These are phyloP conservation scores for Microchirus variegatus DNA, from an alignment of 2,797 vertebrate genomes.

Conservation along the genomic window DNA sequence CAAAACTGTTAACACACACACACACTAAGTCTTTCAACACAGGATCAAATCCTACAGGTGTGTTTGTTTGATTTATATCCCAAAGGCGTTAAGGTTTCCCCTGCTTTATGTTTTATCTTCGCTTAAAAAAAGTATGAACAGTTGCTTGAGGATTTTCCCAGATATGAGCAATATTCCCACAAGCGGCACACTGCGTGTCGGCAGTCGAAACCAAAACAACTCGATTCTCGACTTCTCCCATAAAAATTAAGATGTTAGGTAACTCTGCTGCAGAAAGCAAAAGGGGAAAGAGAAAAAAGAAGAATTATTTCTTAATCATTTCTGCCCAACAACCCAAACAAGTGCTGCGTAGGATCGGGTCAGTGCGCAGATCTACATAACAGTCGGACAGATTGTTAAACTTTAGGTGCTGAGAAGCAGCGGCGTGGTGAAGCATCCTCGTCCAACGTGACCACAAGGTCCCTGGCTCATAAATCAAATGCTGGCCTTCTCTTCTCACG, in stretches of 20 bases:
- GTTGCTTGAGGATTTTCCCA: background rate
- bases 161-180: background rate
- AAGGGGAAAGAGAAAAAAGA: background rate
- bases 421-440: slow-evolving; percentile 41
- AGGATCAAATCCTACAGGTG: slow-evolving; percentile 10
- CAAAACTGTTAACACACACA: too few species aligned
- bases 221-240: background rate
- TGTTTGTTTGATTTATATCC: slow-evolving; percentile 35
- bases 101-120: slow-evolving; percentile 9
- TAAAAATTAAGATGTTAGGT: background rate
- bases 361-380: slow-evolving; percentile 53
- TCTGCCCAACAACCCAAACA: slow-evolving; percentile 13
- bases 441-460: slow-evolving; percentile 70
- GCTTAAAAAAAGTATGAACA: slow-evolving; percentile 10
- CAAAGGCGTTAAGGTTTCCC: slow-evolving; percentile 8
- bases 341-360: slow-evolving; percentile 18
- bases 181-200: background rate
- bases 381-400: slow-evolving; percentile 53
- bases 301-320: slow-evolving; percentile 13
- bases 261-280: slow-evolving; percentile 11
- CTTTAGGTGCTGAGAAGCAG: slow-evolving; percentile 49
- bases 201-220: slow-evolving; percentile 9
- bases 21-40: background rate
- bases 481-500: slow-evolving; percentile 56
- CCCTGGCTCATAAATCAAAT: slow-evolving; percentile 74